A percentile compares a stretch with the other conserved stretches of the same genome.
Conservation (phyloP, 2,113 vertebrate species). For the Peromyscus leucopus region DNA sequence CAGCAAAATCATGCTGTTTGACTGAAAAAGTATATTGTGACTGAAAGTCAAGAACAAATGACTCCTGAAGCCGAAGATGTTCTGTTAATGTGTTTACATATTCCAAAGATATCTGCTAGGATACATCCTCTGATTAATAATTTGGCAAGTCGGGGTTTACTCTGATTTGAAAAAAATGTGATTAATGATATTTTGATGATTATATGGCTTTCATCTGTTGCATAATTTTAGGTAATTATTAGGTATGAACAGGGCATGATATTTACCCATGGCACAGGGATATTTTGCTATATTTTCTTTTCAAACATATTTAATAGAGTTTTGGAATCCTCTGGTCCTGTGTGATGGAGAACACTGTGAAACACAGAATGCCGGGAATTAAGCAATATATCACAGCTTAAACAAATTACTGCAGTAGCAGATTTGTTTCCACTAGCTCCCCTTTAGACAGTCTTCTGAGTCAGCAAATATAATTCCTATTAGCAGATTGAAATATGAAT, state of each 20-base stretch:
- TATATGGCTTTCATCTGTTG: neutral
- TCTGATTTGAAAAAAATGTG: neutral
- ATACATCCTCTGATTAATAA: neutral
- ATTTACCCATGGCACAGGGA: neutral
- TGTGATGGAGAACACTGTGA: neutral
- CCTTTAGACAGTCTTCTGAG: slow-evolving; percentile 25
- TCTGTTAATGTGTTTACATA: neutral
- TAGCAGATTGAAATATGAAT: slow-evolving; percentile 47
- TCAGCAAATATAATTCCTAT: neutral
- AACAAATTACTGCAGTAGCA: neutral
- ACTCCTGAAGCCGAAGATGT: neutral
- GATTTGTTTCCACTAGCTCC: neutral
- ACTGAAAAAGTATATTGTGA: neutral
- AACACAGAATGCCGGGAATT: neutral
- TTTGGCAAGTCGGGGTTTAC: accelerated
- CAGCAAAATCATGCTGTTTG: neutral
- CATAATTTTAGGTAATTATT: neutral
- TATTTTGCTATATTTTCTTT: neutral
- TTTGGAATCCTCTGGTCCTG: neutral
- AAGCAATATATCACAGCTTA: slow-evolving; percentile 7
- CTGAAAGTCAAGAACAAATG: slow-evolving; percentile 5
- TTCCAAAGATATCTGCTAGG: neutral
- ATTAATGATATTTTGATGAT: neutral
- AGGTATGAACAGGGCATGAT: neutral
- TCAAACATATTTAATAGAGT: slow-evolving; percentile 4